Evolutionary conservation across 2,888 invertebrate genomes (phyloP), one percentile per base, ranked within the genome.

Genomic region (Hedychridium roseum): DNA sequence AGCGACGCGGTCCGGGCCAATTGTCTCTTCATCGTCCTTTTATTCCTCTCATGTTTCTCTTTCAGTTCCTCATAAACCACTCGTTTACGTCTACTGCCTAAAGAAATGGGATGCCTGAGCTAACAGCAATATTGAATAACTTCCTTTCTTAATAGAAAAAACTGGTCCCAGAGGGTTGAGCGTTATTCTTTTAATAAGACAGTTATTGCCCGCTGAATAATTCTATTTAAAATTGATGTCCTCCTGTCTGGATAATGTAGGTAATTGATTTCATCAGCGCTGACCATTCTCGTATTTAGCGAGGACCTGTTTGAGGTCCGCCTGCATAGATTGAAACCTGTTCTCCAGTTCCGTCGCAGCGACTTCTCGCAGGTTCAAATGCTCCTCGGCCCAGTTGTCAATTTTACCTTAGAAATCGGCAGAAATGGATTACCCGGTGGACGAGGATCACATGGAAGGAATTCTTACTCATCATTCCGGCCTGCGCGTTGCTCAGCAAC

Each of bases 311-410:
- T 46, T 55, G 11, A 69, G 44, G 12, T 60, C 43, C 9, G 43
- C 31, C 60, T 68, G 66, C 6, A 54, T 34, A n/a, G 43, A 35
- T 16, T 44, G 43, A 1, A 69, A 30, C 5, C 43, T 45, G 14
- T 51, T 66, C 34, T 64, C 66, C 14, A 66, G 38, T 2, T 50
- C 48, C 1, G 55, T 27, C 2, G 36, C 42, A 14, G 40, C 38
- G 14, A 58, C 34, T 36, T 62, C 56, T 21, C 57, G 55, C n/a
- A 49, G 39, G 35, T 70, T 66, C 7, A 68, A 59, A 40, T 71
- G 73, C 15, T 80, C 76, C 4, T 55, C 57, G 31, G 68, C 60
- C 2, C 79, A 64, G 35, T 74, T 74, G 1, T 73, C 68, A 16
- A 68, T 42, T 20, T 60, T 69, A 32, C 64, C 70, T 70, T 45